A percentile compares a stretch with the other conserved stretches of the same genome.
Conservation (phyloP, 2,797 vertebrate genomes). For the Coilia nasus region DNA sequence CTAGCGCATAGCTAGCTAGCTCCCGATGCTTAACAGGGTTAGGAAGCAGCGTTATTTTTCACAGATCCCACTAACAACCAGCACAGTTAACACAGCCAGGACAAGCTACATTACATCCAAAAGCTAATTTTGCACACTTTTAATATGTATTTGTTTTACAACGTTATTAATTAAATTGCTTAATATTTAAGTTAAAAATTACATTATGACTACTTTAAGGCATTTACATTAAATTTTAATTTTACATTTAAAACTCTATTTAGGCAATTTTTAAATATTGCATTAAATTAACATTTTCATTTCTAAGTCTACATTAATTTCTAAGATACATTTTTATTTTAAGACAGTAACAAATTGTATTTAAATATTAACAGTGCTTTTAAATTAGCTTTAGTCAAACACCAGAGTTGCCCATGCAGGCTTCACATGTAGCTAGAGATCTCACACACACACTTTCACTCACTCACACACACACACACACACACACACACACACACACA, state of each 20-base stretch:
- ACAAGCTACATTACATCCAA: slow-evolving; percentile 19
- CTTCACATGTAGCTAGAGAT: neutral
- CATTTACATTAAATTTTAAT: slow-evolving; percentile 7
- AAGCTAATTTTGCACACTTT: slow-evolving; percentile 33
- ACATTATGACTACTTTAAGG: slow-evolving; percentile 43
- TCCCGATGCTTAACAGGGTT: slow-evolving; percentile 59
- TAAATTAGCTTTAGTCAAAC: slow-evolving; percentile 51
- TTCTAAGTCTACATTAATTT: slow-evolving; percentile 32
- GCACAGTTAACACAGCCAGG: slow-evolving; percentile 37
- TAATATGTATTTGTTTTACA: slow-evolving; percentile 8
- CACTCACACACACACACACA: neutral
- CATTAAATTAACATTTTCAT: neutral
- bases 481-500: slow-evolving; percentile 1
- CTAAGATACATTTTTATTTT: slow-evolving; percentile 29
- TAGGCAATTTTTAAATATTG: neutral
- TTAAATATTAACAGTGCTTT: slow-evolving; percentile 41
- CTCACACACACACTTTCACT: neutral
- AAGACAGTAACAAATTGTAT: slow-evolving; percentile 28
- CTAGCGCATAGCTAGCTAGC: slow-evolving; percentile 27
- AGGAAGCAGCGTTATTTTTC: slow-evolving; percentile 46
- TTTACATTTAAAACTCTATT: neutral
- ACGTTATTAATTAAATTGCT: neutral
- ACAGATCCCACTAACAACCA: slow-evolving; percentile 40
- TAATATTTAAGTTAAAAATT: slow-evolving; percentile 39
- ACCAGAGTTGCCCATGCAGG: slow-evolving; percentile 59